Percentiles rank a stretch among this genome's conserved stretches.
Evolutionary conservation across 2,797 vertebrate genomes (phyloP).

Genomic region (Cossypha niveicapilla): DNA sequence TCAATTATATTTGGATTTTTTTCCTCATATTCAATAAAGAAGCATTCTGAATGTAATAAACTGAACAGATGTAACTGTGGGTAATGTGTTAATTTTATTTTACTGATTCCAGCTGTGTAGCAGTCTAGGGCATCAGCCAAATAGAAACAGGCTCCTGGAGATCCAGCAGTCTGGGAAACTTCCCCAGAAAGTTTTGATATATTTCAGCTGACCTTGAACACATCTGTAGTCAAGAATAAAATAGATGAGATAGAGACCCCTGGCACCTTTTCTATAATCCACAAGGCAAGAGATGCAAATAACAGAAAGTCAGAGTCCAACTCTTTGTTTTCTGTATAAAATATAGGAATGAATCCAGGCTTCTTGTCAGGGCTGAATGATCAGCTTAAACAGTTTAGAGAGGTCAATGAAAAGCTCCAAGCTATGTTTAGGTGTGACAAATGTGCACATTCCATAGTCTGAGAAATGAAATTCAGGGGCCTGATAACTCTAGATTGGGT

Average conservation of each 20-base stretch:
- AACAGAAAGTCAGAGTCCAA: not conserved
- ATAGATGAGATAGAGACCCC: not conserved
- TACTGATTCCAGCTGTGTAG: not conserved
- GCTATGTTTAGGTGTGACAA: not conserved
- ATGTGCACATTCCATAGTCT: not conserved
- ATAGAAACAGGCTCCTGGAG: not conserved
- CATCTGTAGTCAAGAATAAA: not conserved
- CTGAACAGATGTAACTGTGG: not conserved
- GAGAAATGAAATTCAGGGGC: not conserved
- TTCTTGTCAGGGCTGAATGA: not conserved
- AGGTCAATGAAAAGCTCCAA: not conserved
- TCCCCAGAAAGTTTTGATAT: not conserved
- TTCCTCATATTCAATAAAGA: not conserved
- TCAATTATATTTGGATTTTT: not conserved
- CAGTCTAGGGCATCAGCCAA: not conserved
- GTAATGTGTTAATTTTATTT: not conserved
- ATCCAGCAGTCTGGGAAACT: not conserved
- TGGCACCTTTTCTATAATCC: not conserved
- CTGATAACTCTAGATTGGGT: not conserved
- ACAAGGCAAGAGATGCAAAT: not conserved
- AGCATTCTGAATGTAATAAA: not conserved
- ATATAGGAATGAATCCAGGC: not conserved
- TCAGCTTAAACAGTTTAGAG: not conserved
- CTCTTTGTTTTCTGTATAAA: not conserved
- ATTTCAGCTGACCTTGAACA: not conserved